Conservation (phyloP, 2,797 vertebrate genomes). For the Molossus alvarezi region DNA sequence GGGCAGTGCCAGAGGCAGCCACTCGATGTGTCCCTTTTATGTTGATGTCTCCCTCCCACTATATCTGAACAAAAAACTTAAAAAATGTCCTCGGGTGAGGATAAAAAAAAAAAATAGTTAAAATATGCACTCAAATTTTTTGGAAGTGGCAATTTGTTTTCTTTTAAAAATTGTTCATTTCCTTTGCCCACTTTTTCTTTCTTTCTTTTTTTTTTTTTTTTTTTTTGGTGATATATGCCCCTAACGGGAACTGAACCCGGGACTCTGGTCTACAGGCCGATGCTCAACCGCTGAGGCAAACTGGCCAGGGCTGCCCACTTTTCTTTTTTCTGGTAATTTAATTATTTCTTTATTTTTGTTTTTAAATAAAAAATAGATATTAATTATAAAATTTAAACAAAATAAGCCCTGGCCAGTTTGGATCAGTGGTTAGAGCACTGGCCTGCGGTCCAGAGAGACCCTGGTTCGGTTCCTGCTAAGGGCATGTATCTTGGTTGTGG, state of each 20-base stretch:
- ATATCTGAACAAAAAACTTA: too few relatives aligned
- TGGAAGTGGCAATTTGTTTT: background rate
- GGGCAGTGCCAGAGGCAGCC: too few relatives aligned
- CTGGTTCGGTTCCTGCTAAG: too few relatives aligned
- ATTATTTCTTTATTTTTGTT: background rate
- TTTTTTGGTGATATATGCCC: background rate
- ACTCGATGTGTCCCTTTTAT: too few relatives aligned
- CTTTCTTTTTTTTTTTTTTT: slow-evolving; percentile 27
- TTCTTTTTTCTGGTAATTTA: background rate
- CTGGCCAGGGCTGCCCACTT: background rate
- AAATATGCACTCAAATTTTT: background rate
- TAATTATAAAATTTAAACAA: background rate
- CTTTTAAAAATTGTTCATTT: slow-evolving; percentile 46
- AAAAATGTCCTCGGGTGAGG: too few relatives aligned
- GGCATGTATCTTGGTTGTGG: too few relatives aligned
- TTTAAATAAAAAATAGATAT: background rate
- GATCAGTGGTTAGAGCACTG: too few relatives aligned
- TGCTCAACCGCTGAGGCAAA: too few relatives aligned
- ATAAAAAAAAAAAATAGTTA: background rate
- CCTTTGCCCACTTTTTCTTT: background rate
- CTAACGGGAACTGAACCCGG: too few relatives aligned
- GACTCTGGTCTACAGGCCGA: too few relatives aligned
- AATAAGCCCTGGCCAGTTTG: background rate
- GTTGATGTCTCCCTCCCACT: too few relatives aligned
- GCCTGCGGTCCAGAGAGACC: too few relatives aligned